phyloP scores from a whole-genome alignment of 1,140 invertebrate species.

The Zaprionus capensis region DNA sequence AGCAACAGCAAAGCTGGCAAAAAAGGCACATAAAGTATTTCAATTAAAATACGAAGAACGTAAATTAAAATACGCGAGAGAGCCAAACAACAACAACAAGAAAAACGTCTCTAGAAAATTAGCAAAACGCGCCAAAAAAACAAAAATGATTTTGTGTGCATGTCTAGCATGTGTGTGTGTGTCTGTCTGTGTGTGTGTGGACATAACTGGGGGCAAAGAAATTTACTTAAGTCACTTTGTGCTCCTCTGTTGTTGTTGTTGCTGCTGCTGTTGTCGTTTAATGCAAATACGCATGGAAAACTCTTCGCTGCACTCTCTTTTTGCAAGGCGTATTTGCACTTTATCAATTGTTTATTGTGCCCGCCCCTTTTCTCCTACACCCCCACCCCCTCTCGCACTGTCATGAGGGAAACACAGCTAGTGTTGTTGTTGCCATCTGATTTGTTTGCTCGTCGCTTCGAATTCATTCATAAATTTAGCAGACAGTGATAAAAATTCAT shows the following conservation, averaged over 20 bases:
- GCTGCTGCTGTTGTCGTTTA: neutral
- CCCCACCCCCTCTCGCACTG: neutral
- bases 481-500: slow-evolving; percentile 57
- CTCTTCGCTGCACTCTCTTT: neutral
- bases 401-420: neutral
- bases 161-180: neutral
- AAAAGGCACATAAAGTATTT: slow-evolving; percentile 64
- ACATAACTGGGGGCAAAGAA: slow-evolving; percentile 9
- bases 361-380: neutral
- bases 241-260: neutral
- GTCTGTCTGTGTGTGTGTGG: neutral
- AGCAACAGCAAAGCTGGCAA: slow-evolving; percentile 11
- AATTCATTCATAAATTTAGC: slow-evolving; percentile 72
- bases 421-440: slow-evolving; percentile 21
- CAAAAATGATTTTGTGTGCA: neutral
- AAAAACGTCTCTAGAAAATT: slow-evolving; percentile 29
- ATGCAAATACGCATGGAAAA: slow-evolving; percentile 1
- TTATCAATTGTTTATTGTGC: slow-evolving; percentile 25
- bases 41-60: slow-evolving; percentile 57
- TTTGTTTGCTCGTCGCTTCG: slow-evolving; percentile 40
- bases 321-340: neutral
- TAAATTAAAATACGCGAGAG: slow-evolving; percentile 41
- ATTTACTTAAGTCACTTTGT: slow-evolving; percentile 16
- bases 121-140: slow-evolving; percentile 38
- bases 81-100: slow-evolving; percentile 4